Conservation (phyloP, 1,140 invertebrate species). For the Hyles euphorbiae region DNA sequence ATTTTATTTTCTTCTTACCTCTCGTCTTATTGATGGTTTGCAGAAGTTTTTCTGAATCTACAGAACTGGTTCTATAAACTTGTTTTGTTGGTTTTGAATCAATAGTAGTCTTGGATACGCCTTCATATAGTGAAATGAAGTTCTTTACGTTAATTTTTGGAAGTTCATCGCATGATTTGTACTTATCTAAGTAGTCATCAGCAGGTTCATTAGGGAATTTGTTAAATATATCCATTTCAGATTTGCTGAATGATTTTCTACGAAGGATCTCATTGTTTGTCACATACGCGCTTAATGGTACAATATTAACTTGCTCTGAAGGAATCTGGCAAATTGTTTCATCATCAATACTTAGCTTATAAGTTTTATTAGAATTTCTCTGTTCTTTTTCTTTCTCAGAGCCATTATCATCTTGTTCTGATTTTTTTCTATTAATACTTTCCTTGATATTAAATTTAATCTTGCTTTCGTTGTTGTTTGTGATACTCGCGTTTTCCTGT, state of each 20-base stretch:
- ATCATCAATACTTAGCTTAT: conserved; percentile 27
- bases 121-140: conserved; percentile 62
- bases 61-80: conserved; percentile 26
- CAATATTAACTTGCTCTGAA: conserved; percentile 8
- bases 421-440: too few relatives aligned
- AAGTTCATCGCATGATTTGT: conserved; percentile 66
- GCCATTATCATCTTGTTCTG: neutral
- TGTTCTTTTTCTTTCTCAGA: conserved; percentile 29
- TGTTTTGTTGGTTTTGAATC: conserved; percentile 22
- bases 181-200: conserved; percentile 50
- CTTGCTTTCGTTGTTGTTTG: neutral
- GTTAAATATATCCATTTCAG: conserved; percentile 68
- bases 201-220: conserved; percentile 32
- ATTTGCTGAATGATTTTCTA: conserved; percentile 57
- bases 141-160: conserved; percentile 63
- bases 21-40: conserved; percentile 33
- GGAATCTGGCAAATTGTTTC: conserved; percentile 21
- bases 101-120: conserved; percentile 43
- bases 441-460: neutral
- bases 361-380: conserved; percentile 17
- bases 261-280: conserved; percentile 16
- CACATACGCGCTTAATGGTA: conserved; percentile 17
- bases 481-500: neutral
- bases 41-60: conserved; percentile 24
- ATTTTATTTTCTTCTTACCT: conserved; percentile 27